Conservation (phyloP, 1,140 invertebrate genomes). For the Papilio polytes region DNA sequence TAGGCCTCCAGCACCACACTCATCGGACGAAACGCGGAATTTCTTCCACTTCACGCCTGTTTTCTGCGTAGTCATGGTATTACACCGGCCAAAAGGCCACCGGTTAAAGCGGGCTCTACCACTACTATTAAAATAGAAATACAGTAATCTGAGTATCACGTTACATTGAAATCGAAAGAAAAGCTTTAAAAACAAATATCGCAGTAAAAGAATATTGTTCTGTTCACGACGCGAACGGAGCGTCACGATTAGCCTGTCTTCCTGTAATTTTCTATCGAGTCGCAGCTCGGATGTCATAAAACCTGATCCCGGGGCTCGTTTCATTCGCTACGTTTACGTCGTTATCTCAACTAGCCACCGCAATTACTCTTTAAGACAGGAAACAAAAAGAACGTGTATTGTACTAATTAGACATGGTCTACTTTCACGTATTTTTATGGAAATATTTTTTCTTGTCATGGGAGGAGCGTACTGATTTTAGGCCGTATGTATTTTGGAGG, state of each 20-base stretch:
- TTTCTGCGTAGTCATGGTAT: too few relatives aligned
- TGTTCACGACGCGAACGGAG: not conserved
- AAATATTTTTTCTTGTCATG: not conserved
- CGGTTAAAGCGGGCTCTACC: too few relatives aligned
- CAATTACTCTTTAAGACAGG: constrained; percentile 27
- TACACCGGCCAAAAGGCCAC: too few relatives aligned
- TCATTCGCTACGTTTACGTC: constrained; percentile 37
- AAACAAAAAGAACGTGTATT: not conserved
- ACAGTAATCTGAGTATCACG: not conserved
- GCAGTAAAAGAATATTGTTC: constrained; percentile 8
- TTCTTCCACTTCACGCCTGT: too few relatives aligned
- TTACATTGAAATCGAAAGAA: not conserved
- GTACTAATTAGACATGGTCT: not conserved
- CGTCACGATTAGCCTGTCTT: constrained; percentile 3
- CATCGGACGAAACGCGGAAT: too few relatives aligned
- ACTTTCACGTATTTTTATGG: not conserved
- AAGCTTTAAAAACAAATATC: not conserved
- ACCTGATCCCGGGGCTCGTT: constrained; percentile 23
- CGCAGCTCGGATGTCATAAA: constrained; percentile 33
- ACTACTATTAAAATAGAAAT: not conserved
- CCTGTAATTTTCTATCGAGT: constrained; percentile 35
- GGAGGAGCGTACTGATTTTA: too few relatives aligned
- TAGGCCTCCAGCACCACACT: too few relatives aligned
- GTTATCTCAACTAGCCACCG: constrained; percentile 32
- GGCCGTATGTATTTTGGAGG: too few relatives aligned